Percentiles rank a stretch among this genome's conserved stretches.
phyloP scores from a whole-genome alignment of 1,140 invertebrate genomes.

The Melipona quadrifasciata region DNA sequence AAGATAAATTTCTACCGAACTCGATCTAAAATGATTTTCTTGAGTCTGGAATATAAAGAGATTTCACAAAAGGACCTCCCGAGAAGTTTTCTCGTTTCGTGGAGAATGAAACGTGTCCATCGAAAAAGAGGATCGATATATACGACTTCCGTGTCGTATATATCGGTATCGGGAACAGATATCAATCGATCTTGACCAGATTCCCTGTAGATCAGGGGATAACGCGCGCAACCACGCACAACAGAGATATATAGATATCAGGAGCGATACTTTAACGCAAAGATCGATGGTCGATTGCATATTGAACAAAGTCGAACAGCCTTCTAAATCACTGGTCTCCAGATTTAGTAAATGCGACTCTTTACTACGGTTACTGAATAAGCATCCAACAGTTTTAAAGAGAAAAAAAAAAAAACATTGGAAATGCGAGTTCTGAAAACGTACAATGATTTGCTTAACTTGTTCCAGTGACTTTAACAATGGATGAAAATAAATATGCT shows the following conservation, averaged over 20 bases:
- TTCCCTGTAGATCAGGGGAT: slow-evolving; percentile 56
- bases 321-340: slow-evolving; percentile 71
- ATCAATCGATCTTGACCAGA: slow-evolving; percentile 66
- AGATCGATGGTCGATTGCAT: slow-evolving; percentile 74
- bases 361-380: not conserved
- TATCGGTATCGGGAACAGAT: slow-evolving; percentile 60
- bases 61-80: slow-evolving; percentile 38
- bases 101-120: not conserved
- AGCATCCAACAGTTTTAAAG: not conserved
- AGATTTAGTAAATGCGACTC: slow-evolving; percentile 67
- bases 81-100: slow-evolving; percentile 55
- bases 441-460: slow-evolving; percentile 17
- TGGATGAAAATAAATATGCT: not conserved
- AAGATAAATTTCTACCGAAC: slow-evolving; percentile 35
- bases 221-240: slow-evolving; percentile 52
- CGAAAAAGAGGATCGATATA: slow-evolving; percentile 32
- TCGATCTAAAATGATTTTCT: slow-evolving; percentile 28
- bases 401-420: not conserved
- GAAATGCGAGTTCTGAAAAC: not conserved
- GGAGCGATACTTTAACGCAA: slow-evolving; percentile 55
- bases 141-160: slow-evolving; percentile 39
- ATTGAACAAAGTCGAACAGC: slow-evolving; percentile 65
- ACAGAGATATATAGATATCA: slow-evolving; percentile 48
- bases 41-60: not conserved
- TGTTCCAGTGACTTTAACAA: not conserved